phyloP scores from a whole-genome alignment of 1,140 invertebrate species.

The Diabrotica undecimpunctata region DNA sequence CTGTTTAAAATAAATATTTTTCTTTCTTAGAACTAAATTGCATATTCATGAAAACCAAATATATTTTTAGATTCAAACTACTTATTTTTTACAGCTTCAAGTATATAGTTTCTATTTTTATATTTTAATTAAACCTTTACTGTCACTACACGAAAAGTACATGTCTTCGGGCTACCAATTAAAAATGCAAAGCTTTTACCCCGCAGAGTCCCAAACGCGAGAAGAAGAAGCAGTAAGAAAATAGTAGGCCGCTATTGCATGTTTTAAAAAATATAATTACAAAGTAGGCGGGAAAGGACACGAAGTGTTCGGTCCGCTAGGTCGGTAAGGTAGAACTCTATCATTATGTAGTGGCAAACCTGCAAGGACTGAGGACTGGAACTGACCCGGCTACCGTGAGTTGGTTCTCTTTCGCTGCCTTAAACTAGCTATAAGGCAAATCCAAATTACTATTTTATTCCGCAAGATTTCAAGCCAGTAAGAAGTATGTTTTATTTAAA shows the following conservation, averaged over 20 bases:
- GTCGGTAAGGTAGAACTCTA: slow-evolving; percentile 13
- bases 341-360: slow-evolving; percentile 32
- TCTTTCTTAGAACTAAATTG: too few relatives aligned
- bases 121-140: too few relatives aligned
- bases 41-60: too few relatives aligned
- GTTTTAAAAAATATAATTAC: slow-evolving; percentile 29
- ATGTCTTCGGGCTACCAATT: not conserved
- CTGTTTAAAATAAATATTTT: too few relatives aligned
- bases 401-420: not conserved
- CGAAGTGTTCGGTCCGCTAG: slow-evolving; percentile 27
- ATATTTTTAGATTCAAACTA: too few relatives aligned
- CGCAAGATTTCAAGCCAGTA: not conserved
- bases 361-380: slow-evolving; percentile 20
- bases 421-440: not conserved
- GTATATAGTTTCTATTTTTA: too few relatives aligned
- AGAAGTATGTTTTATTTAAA: too few relatives aligned
- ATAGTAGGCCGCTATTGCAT: not conserved
- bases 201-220: not conserved
- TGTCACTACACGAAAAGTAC: too few relatives aligned
- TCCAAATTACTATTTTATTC: slow-evolving; percentile 1
- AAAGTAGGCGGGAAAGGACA: slow-evolving; percentile 31
- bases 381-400: slow-evolving; percentile 26
- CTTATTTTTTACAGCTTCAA: too few relatives aligned
- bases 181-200: not conserved
- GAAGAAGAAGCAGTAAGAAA: not conserved